phyloP scores from a whole-genome alignment of 37 sponge, comb jelly and placozoan species.

The Halichondria panicea region DNA sequence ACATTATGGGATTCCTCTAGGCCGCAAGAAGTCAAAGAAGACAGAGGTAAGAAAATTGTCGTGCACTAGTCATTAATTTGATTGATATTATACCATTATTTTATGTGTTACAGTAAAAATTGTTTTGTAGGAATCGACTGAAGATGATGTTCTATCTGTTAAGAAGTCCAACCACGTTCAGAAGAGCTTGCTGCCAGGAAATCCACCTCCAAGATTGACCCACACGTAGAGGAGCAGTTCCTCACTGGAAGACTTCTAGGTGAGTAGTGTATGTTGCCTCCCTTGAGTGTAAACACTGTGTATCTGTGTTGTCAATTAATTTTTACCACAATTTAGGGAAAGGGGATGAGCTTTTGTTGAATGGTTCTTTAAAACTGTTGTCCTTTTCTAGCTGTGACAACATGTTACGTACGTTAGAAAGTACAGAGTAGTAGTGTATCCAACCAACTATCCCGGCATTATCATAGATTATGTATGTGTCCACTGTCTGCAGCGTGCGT shows the following conservation, averaged over 20 bases:
- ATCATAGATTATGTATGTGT: too few relatives aligned
- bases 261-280: too few relatives aligned
- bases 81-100: background rate
- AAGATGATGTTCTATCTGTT: slow-evolving; percentile 64
- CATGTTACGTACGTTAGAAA: too few relatives aligned
- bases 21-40: slow-evolving; percentile 76
- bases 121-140: slow-evolving; percentile 25
- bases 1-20: slow-evolving; percentile 89
- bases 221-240: slow-evolving; percentile 94
- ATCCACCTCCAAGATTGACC: slow-evolving; percentile 89
- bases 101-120: background rate
- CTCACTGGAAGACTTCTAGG: slow-evolving; percentile 91
- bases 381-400: too few relatives aligned
- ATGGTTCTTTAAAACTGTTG: too few relatives aligned
- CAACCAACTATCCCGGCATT: too few relatives aligned
- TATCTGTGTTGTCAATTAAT: too few relatives aligned
- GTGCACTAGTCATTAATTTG: background rate
- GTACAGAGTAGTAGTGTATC: too few relatives aligned
- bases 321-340: too few relatives aligned
- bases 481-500: slow-evolving; percentile 90
- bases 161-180: slow-evolving; percentile 76
- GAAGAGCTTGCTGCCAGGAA: slow-evolving; percentile 72
- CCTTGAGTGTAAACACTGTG: too few relatives aligned
- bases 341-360: too few relatives aligned
- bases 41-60: slow-evolving; percentile 17